Evolutionary conservation across 1,140 invertebrate genomes (phyloP).

Genomic region (Halictus rubicundus): DNA sequence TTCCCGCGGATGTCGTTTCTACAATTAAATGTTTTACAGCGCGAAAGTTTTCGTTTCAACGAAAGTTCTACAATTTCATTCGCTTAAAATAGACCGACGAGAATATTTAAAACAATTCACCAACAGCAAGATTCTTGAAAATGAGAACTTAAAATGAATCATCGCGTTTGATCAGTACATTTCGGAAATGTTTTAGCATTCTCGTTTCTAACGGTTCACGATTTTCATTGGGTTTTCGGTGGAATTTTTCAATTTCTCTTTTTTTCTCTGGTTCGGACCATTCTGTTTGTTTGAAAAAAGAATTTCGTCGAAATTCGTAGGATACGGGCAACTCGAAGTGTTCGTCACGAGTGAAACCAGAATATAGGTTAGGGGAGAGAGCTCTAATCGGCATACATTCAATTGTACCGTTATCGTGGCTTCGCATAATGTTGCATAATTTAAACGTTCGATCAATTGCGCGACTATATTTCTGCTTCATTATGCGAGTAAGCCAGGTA

Average conservation of each 20-base stretch:
- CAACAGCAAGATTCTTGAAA: background rate
- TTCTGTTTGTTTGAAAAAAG: too few relatives aligned
- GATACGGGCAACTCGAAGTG: slow-evolving; percentile 20
- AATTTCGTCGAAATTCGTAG: too few relatives aligned
- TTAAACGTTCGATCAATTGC: slow-evolving; percentile 58
- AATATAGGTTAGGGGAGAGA: slow-evolving; percentile 49
- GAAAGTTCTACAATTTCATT: background rate
- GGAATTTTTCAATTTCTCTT: too few relatives aligned
- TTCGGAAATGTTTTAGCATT: too few relatives aligned
- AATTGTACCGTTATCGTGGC: slow-evolving; percentile 61
- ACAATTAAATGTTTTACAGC: background rate
- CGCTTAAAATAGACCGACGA: too few relatives aligned
- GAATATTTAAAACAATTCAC: too few relatives aligned
- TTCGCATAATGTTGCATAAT: slow-evolving; percentile 62
- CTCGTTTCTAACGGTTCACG: too few relatives aligned
- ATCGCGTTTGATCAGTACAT: too few relatives aligned
- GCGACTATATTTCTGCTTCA: slow-evolving; percentile 63
- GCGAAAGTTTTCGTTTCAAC: background rate
- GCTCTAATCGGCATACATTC: slow-evolving; percentile 60
- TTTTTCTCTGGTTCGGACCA: too few relatives aligned
- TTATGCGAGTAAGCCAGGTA: slow-evolving; percentile 63
- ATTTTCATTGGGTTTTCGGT: too few relatives aligned
- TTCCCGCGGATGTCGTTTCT: background rate
- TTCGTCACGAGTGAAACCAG: slow-evolving; percentile 30
- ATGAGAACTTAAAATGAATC: too few relatives aligned